Percentiles rank a stretch among this genome's conserved stretches.
phyloP scores from a whole-genome alignment of 1,140 invertebrate species.

The Hormaphis cornu region DNA sequence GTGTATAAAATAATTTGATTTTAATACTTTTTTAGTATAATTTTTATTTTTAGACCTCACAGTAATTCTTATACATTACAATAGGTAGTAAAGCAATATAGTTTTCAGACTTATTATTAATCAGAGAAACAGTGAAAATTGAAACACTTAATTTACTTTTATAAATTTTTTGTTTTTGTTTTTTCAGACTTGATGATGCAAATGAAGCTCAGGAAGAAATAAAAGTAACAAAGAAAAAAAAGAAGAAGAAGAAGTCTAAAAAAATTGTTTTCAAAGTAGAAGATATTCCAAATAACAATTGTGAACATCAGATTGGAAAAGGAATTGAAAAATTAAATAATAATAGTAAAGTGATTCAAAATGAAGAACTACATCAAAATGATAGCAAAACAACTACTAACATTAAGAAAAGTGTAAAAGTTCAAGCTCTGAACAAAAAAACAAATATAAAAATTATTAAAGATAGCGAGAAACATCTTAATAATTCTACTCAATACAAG shows the following conservation, averaged over 20 bases:
- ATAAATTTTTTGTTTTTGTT: neutral
- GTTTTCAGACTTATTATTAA: too few species aligned
- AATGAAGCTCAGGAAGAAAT: neutral
- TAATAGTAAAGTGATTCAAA: neutral
- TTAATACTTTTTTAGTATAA: too few species aligned
- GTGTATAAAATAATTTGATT: too few species aligned
- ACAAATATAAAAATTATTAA: too few species aligned
- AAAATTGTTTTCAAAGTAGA: slow-evolving; percentile 17
- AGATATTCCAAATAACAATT: neutral
- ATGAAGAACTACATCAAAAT: neutral
- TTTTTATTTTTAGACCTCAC: too few species aligned
- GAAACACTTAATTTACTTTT: too few species aligned
- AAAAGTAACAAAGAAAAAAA: neutral
- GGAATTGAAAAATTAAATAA: neutral
- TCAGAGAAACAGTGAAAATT: too few species aligned
- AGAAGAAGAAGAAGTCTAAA: neutral
- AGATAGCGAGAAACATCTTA: too few species aligned
- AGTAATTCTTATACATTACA: too few species aligned
- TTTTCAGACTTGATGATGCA: neutral
- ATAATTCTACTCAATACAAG: too few species aligned
- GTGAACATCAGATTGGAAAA: neutral
- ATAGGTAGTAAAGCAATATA: too few species aligned
- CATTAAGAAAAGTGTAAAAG: neutral
- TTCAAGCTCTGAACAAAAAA: neutral
- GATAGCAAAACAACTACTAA: neutral